Evolutionary conservation across 1,140 invertebrate genomes (phyloP).

Genomic region (Tribolium madens): DNA sequence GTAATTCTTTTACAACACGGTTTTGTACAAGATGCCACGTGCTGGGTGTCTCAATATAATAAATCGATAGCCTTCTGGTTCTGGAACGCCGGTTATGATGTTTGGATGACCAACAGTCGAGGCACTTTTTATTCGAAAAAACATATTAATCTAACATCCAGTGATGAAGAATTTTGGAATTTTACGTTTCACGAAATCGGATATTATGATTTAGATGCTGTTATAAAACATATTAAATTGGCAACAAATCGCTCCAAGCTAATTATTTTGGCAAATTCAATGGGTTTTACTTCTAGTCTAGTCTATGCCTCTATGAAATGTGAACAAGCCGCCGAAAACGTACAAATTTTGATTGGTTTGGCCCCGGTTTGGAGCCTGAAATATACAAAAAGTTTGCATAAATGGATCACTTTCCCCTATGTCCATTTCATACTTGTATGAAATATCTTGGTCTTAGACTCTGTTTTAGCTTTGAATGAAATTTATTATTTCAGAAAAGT

Average conservation of each 20-base stretch:
- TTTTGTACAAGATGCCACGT: neutral
- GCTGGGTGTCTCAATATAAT: neutral
- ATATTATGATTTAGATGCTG: neutral
- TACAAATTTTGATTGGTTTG: constrained; percentile 20
- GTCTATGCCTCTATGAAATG: constrained; percentile 3
- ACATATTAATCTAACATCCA: neutral
- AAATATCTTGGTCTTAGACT: neutral
- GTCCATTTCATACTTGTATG: neutral
- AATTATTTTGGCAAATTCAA: constrained; percentile 9
- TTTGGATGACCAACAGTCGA: constrained; percentile 31
- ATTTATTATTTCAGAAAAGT: neutral
- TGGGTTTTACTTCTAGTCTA: neutral
- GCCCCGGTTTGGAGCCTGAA: constrained; percentile 3
- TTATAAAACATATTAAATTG: neutral
- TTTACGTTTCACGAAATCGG: constrained; percentile 41
- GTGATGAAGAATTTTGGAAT: constrained; percentile 23
- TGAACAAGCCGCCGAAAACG: neutral
- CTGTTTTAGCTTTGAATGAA: neutral
- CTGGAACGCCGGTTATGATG: constrained; percentile 18
- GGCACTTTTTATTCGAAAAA: constrained; percentile 13
- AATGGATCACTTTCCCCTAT: neutral
- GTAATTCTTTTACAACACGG: constrained; percentile 13
- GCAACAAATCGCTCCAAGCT: neutral
- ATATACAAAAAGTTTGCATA: neutral
- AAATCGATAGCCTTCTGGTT: constrained; percentile 19